Evolutionary conservation across 2,888 invertebrate genomes (phyloP), one percentile per base, ranked within the genome.

Genomic region (Eulithis prunata): DNA sequence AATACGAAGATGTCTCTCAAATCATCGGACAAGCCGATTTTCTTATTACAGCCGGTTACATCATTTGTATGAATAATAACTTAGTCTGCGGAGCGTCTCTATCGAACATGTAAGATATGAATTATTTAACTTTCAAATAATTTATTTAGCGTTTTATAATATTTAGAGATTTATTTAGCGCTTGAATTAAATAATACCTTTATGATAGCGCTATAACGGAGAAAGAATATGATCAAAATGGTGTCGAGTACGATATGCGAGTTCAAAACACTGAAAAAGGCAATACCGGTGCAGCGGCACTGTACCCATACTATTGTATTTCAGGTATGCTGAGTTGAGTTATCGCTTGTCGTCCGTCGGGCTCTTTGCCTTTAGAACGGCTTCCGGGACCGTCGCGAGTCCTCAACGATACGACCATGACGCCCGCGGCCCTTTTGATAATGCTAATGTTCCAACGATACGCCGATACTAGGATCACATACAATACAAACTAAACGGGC

Each of bases 351-450:
- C 83, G 85, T 82, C 82, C 75, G 88, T 85, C 87, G 89, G 86
- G 84, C 83, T 87, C 87, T 89, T 91, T 87, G 88, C 87, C 87
- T 89, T 90, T 85, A 86, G 81, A 82, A 85, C 77, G 81, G 78
- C 88, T 91, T 90, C 90, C 90, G 89, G 88, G 86, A 85, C 85
- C 83, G 86, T 86, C 86, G 85, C 82, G 82, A 86, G 89, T 89
- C 87, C 85, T 80, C 87, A 77, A 82, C 84, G 90, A 90, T 90
- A 89, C 83, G 83, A 89, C 81, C 89, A 85, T 85, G 88, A 89
- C 88, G 85, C 88, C 85, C 80, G 90, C 89, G 90, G 90, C 80
- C 86, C 89, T 90, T 88, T 89, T 90, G 91, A 91, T 91, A 91
- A 90, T 89, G 90, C 88, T 90, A 91, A 91, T 91, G 90, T 89